Evolutionary conservation across 2,888 invertebrate genomes (phyloP).

Genomic region (Cataglyphis albicans): DNA sequence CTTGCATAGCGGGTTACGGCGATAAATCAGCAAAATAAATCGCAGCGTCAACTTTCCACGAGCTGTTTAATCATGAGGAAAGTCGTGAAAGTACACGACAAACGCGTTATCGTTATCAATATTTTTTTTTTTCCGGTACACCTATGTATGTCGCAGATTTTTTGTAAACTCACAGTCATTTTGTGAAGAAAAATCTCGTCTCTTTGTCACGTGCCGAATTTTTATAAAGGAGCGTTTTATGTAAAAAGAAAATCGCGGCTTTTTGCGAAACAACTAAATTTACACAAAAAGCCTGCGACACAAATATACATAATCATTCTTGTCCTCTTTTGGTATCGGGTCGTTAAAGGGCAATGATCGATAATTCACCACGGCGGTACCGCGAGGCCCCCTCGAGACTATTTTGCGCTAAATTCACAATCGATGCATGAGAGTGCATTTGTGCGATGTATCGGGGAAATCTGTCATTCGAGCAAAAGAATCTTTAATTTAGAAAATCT

Average conservation of each 20-base stretch:
- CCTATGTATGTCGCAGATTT: neutral
- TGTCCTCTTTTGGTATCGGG: constrained; percentile 45
- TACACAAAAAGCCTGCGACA: neutral
- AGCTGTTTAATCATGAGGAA: constrained; percentile 8
- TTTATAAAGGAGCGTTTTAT: neutral
- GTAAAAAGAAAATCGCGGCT: neutral
- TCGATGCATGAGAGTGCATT: constrained; percentile 68
- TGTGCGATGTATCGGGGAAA: constrained; percentile 46
- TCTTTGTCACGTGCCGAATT: neutral
- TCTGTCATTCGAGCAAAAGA: constrained; percentile 19
- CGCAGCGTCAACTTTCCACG: neutral
- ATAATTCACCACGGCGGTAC: constrained; percentile 64
- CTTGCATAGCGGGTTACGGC: neutral
- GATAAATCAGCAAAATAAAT: constrained; percentile 30
- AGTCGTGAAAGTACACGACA: neutral
- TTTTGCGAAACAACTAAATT: neutral
- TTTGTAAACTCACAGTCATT: neutral
- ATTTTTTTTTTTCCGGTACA: neutral
- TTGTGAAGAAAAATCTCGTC: neutral
- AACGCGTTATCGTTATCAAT: constrained; percentile 15
- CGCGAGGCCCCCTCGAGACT: constrained; percentile 55
- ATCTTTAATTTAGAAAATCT: neutral
- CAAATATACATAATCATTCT: constrained; percentile 38
- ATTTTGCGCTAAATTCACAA: constrained; percentile 67
- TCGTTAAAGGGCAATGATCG: constrained; percentile 72